Conservation (phyloP, 2,113 vertebrate genomes). For the Stigmatopora argus region DNA sequence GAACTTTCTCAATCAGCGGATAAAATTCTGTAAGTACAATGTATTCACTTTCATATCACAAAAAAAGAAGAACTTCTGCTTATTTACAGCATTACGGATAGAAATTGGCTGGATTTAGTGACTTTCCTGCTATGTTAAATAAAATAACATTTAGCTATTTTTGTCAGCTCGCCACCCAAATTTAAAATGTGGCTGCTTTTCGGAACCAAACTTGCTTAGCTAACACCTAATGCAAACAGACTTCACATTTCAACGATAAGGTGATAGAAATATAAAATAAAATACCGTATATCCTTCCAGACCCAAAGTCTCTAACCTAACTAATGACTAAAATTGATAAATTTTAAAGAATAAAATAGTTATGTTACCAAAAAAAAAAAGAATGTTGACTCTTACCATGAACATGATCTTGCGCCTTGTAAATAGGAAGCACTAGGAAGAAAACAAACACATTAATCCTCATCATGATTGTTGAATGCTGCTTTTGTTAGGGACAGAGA, state of each 20-base stretch:
- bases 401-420: constrained; percentile 62
- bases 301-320: too few relatives aligned
- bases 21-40: constrained; percentile 54
- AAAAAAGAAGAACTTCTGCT: background rate
- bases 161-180: background rate
- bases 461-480: constrained; percentile 47
- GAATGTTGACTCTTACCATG: constrained; percentile 57
- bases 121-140: background rate
- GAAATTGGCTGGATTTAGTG: background rate
- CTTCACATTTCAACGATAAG: background rate
- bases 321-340: too few relatives aligned
- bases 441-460: constrained; percentile 55
- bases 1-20: constrained; percentile 57
- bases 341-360: background rate
- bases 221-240: background rate
- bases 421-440: constrained; percentile 46
- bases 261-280: background rate
- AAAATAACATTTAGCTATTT: background rate
- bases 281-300: background rate
- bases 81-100: background rate
- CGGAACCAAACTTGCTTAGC: background rate
- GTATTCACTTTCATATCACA: background rate
- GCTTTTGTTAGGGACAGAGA: constrained; percentile 13
- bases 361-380: background rate
- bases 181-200: background rate